phyloP scores from a whole-genome alignment of 2,888 invertebrate genomes.

The Masnerella sp. region DNA sequence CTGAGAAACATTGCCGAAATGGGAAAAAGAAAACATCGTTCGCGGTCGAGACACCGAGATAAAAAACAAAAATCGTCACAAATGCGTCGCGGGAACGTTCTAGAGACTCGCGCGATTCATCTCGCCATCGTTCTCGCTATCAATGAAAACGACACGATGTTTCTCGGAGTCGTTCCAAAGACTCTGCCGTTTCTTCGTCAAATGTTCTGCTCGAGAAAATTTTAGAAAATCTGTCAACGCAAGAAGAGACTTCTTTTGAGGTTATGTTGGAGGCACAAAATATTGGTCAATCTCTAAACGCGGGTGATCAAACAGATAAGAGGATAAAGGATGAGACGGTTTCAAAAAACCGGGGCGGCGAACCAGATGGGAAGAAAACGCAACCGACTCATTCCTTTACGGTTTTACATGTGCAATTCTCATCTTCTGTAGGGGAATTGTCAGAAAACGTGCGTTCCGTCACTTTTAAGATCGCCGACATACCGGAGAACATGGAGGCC shows the following conservation, averaged over 20 bases:
- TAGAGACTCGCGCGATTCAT: no score
- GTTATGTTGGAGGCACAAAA: conserved; percentile 4
- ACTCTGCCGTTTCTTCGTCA: no score
- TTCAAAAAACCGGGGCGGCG: conserved; percentile 22
- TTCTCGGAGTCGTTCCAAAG: background rate
- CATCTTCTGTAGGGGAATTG: background rate
- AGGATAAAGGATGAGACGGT: conserved; percentile 21
- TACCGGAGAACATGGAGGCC: background rate
- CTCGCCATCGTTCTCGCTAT: background rate
- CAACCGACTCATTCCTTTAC: conserved; percentile 25
- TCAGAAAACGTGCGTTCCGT: background rate
- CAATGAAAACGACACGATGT: no score
- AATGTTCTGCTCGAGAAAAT: no score
- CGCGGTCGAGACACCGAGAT: background rate
- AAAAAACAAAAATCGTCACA: background rate
- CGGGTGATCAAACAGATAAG: background rate
- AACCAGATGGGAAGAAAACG: conserved; percentile 18
- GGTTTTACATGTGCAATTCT: background rate
- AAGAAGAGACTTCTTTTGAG: background rate
- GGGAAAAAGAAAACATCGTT: background rate
- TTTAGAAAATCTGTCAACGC: no score
- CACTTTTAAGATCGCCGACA: background rate
- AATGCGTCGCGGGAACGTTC: no score
- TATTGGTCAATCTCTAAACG: background rate
- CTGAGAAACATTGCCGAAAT: background rate